Evolutionary conservation across 2,113 vertebrate genomes (phyloP), one percentile per base, ranked within the genome.

Genomic region (Proteles cristata): DNA sequence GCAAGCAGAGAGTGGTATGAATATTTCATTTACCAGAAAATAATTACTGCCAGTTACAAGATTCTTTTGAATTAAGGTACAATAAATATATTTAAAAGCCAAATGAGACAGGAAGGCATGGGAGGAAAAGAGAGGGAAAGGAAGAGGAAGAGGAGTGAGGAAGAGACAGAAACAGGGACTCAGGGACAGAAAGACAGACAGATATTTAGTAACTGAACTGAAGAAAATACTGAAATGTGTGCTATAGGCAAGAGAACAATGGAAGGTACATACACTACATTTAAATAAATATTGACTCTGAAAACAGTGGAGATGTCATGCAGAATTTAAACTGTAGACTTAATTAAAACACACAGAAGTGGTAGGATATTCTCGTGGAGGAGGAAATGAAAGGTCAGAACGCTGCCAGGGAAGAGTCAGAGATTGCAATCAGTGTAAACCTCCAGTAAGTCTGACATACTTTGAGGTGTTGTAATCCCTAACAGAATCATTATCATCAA

Each of bases 231-330:
- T 66, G 6, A 21, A 81, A 19, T 74, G 31, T 39, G 19, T 55
- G 86, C 28, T 85, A 50, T 53, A 80, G 7, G 53, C n/a, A 86
- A 45, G 4, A 65, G 23, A n/a, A 85, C 83, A 85, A 26, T 63
- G 26, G 21, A 53, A 90, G 26, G 23, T 71, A 73, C 73, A 80
- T 73, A n/a, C 35, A 12, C 17, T 55, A 39, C 7, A 73, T 58
- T 94, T 81, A 93, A 84, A 85, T 69, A 63, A 93, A 71, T 80
- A 25, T 35, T 55, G 55, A 80, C 43, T 90, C 55, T 63, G 53
- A 93, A 66, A 90, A 55, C 8, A 35, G 43, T 25, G 65, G 53
- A 55, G 55, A 53, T 45, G 3, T 19, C 48, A 80, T 11, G 16
- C 63, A 65, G 33, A 35, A 73, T 79, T 71, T 93, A 79, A 85